Conservation (phyloP, 2,113 vertebrate genomes). For the Jaculus jaculus region DNA sequence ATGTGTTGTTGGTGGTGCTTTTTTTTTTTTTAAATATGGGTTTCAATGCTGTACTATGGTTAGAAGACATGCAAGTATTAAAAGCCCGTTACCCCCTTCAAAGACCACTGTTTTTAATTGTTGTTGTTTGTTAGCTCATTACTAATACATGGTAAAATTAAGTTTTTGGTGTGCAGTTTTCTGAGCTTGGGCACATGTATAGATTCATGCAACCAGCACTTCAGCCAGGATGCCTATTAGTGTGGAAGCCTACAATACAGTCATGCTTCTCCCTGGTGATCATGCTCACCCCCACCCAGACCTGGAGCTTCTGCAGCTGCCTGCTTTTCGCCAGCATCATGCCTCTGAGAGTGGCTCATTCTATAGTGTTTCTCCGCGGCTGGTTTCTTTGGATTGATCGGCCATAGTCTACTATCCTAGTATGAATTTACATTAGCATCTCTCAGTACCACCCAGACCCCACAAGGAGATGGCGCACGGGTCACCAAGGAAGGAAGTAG, state of each 20-base stretch:
- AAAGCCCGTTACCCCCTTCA: not conserved
- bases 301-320: not conserved
- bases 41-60: not conserved
- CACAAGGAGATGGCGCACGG: not conserved
- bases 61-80: not conserved
- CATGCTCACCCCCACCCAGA: fast-evolving
- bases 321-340: not conserved
- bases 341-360: not conserved
- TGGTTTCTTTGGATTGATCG: not conserved
- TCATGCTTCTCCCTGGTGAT: not conserved
- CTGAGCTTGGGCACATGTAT: not conserved
- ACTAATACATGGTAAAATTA: not conserved
- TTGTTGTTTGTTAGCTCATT: not conserved
- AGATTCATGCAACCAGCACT: not conserved
- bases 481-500: constrained; percentile 21
- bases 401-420: not conserved
- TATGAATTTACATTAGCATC: not conserved
- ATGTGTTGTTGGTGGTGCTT: not conserved
- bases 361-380: not conserved
- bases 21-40: not conserved
- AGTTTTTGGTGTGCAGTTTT: not conserved
- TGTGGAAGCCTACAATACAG: not conserved
- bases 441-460: not conserved
- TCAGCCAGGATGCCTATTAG: not conserved
- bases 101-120: not conserved